Conservation (phyloP, 2,888 invertebrate species). For the Tenodera sinensis region DNA sequence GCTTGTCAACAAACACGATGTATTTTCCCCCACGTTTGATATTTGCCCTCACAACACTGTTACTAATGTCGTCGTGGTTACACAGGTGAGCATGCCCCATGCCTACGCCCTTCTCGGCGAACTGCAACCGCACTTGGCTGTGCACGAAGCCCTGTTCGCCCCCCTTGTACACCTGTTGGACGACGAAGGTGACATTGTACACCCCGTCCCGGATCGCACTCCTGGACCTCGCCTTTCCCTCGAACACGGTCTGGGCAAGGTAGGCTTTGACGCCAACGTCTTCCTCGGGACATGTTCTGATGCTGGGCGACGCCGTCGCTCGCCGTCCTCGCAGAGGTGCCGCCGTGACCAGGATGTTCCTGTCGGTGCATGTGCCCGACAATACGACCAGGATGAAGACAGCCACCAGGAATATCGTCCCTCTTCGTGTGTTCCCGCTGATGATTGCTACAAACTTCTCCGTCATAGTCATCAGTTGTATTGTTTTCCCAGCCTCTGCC, state of each 20-base stretch:
- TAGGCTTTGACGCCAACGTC: not conserved
- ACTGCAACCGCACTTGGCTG: conserved; percentile 49
- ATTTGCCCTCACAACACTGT: conserved; percentile 51
- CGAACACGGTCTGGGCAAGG: conserved; percentile 43
- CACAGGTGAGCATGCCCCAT: conserved; percentile 38
- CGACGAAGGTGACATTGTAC: conserved; percentile 64
- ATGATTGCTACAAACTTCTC: not conserved
- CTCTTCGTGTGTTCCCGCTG: not conserved
- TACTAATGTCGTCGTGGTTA: conserved; percentile 37
- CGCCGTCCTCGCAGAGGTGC: not conserved
- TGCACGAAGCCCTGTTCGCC: conserved; percentile 28
- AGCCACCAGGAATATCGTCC: not conserved
- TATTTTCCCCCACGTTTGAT: conserved; percentile 56
- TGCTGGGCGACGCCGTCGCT: not conserved
- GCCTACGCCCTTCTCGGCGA: conserved; percentile 47
- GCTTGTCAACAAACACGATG: conserved; percentile 56
- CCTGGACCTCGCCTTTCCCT: conserved; percentile 62
- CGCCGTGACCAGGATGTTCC: not conserved
- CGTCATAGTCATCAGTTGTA: not conserved
- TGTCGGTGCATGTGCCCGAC: not conserved
- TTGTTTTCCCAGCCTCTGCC: not conserved
- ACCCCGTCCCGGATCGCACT: conserved; percentile 54
- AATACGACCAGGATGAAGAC: not conserved
- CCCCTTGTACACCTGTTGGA: conserved; percentile 57
- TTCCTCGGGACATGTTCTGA: not conserved